Conservation (phyloP, 2,888 invertebrate species). For the Periphyllus acericola region DNA sequence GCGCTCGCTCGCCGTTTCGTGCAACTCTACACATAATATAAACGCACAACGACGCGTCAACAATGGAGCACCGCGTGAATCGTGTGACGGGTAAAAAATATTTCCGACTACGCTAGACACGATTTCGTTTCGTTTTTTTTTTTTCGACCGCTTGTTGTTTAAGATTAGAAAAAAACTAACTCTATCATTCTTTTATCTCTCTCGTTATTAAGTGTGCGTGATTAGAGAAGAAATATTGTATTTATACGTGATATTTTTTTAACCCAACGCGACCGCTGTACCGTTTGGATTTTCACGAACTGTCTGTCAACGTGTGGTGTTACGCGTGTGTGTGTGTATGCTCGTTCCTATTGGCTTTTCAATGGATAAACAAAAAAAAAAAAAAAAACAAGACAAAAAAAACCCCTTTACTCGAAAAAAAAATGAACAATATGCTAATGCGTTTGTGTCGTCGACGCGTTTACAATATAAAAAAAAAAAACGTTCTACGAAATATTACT, state of each 20-base stretch:
- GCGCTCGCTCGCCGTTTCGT: background rate
- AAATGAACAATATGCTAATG: conserved; percentile 17
- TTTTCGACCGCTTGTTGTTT: conserved; percentile 17
- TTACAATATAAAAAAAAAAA: conserved; percentile 23
- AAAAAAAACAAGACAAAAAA: conserved; percentile 14
- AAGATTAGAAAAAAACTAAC: conserved; percentile 3
- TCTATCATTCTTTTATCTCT: conserved; percentile 36
- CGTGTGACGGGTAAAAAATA: conserved; percentile 40
- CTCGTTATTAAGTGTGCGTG: conserved; percentile 18
- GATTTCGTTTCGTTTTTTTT: conserved; percentile 40
- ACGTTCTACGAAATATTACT: conserved; percentile 17
- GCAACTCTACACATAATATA: background rate
- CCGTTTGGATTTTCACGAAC: conserved; percentile 5
- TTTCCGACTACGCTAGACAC: conserved; percentile 13
- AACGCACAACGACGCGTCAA: conserved; percentile 10
- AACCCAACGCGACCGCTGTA: background rate
- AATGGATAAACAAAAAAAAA: background rate
- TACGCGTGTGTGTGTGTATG: background rate
- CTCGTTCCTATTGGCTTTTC: background rate
- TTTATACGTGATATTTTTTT: conserved; percentile 8
- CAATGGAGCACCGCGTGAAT: conserved; percentile 35
- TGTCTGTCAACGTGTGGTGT: background rate
- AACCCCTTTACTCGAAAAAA: background rate
- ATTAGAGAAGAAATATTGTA: conserved; percentile 18
- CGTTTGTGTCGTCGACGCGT: background rate